Evolutionary conservation across 2,797 vertebrate species (phyloP).

Genomic region (Toxotes lorentzi): DNA sequence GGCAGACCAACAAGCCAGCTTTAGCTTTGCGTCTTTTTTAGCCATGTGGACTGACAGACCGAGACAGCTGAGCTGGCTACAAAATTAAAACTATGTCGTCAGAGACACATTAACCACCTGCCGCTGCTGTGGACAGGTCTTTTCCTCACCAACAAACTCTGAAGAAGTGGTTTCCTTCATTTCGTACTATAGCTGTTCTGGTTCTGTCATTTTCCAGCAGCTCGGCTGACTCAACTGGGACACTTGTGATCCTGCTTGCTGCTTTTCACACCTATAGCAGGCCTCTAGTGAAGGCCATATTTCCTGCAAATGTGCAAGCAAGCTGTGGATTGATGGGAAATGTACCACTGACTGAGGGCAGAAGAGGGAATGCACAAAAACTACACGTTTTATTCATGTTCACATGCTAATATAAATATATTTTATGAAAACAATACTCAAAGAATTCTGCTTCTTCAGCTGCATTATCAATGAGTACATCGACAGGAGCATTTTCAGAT

Average conservation of each 20-base stretch:
- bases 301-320: conserved; percentile 25
- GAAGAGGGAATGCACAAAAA: not conserved
- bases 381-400: not conserved
- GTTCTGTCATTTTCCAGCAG: conserved; percentile 38
- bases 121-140: conserved; percentile 30
- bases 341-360: conserved; percentile 9
- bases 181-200: conserved; percentile 13
- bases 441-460: not conserved
- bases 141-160: conserved; percentile 26
- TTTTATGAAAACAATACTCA: not conserved
- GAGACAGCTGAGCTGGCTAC: conserved; percentile 57
- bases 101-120: conserved; percentile 71
- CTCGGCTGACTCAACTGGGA: conserved; percentile 38
- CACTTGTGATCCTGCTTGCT: conserved; percentile 5
- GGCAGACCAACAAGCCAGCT: conserved; percentile 26
- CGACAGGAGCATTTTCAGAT: not conserved
- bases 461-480: not conserved
- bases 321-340: conserved; percentile 26
- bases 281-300: conserved; percentile 3
- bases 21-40: conserved; percentile 32
- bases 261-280: conserved; percentile 38
- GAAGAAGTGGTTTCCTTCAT: conserved; percentile 13
- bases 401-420: not conserved
- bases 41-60: conserved; percentile 34
- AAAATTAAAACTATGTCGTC: conserved; percentile 43